Conservation (phyloP, 2,797 vertebrate species). For the Nyctibius grandis region DNA sequence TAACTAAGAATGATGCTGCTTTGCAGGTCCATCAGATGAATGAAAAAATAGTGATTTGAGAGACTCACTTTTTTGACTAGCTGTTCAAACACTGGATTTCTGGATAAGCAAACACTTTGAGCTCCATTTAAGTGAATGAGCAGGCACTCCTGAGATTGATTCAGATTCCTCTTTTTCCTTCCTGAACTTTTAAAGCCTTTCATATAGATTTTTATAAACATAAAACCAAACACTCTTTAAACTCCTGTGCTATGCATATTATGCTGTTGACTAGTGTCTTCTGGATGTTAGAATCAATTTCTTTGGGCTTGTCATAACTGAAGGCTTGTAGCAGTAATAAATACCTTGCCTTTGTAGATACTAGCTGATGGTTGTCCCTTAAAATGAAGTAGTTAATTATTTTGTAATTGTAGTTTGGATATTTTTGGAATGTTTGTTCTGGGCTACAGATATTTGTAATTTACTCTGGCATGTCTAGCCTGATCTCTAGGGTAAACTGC, state of each 20-base stretch:
- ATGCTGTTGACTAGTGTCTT: background rate
- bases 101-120: background rate
- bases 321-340: background rate
- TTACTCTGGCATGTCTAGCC: background rate
- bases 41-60: background rate
- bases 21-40: background rate
- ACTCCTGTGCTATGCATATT: background rate
- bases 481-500: background rate
- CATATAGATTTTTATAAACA: background rate
- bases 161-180: background rate
- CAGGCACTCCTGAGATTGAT: background rate
- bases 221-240: background rate
- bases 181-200: background rate
- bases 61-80: fast-evolving
- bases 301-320: background rate
- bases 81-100: background rate
- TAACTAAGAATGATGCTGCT: background rate
- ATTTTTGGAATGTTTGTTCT: background rate
- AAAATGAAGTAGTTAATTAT: background rate
- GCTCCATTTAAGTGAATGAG: background rate
- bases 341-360: background rate
- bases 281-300: background rate
- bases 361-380: background rate
- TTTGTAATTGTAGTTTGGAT: background rate
- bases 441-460: background rate